A percentile compares a stretch with the other conserved stretches of the same genome.
Evolutionary conservation across 2,888 invertebrate genomes (phyloP).

Genomic region (Idaea aversata): DNA sequence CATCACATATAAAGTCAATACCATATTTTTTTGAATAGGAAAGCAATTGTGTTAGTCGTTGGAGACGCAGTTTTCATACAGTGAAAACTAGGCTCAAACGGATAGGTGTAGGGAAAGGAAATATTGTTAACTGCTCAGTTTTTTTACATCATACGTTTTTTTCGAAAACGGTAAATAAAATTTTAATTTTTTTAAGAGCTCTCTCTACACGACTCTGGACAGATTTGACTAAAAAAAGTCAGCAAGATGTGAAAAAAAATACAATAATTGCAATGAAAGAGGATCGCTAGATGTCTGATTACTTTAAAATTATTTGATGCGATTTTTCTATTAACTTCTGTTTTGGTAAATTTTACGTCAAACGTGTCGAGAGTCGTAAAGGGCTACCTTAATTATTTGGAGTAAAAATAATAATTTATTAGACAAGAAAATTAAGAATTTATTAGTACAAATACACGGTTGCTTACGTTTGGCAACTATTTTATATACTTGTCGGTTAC

Average conservation of each 20-base stretch:
- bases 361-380: neutral
- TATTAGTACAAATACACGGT: neutral
- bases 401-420: conserved; percentile 17
- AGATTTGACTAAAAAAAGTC: neutral
- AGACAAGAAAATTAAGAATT: neutral
- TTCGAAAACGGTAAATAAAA: neutral
- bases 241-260: neutral
- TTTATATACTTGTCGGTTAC: neutral
- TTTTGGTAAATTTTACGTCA: neutral
- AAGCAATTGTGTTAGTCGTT: neutral
- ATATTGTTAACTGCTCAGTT: conserved; percentile 44
- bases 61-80: neutral
- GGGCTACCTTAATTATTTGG: neutral
- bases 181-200: neutral
- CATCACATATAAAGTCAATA: neutral
- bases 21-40: neutral
- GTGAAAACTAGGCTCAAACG: neutral
- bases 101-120: conserved; percentile 37
- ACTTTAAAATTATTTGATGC: no score
- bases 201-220: conserved; percentile 25
- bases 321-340: no score
- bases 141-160: conserved; percentile 23
- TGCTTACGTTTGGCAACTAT: neutral
- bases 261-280: no score
- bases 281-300: no score